Evolutionary conservation across 2,113 vertebrate species (phyloP).

Genomic region (Hoplias malabaricus): DNA sequence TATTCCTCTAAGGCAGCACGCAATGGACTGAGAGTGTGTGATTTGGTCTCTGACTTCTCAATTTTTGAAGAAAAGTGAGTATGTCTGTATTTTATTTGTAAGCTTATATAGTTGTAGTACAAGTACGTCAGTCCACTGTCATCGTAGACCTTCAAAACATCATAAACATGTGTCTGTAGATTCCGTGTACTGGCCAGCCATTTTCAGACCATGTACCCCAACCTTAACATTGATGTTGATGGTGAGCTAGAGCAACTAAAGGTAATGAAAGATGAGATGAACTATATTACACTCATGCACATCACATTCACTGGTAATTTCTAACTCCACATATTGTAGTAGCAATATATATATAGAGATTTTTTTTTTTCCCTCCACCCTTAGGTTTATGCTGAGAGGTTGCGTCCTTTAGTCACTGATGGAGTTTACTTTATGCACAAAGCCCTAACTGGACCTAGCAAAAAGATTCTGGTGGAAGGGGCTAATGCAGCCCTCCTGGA

Average conservation of each 20-base stretch:
- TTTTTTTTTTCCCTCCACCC: background rate
- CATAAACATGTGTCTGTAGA: constrained; percentile 50
- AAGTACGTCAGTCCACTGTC: background rate
- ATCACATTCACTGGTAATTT: background rate
- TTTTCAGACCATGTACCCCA: constrained; percentile 76
- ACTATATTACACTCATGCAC: background rate
- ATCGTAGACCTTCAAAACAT: background rate
- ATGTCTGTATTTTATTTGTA: background rate
- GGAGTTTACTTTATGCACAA: constrained; percentile 83
- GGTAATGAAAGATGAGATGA: constrained; percentile 61
- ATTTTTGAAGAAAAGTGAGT: constrained; percentile 79
- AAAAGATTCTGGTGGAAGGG: constrained; percentile 83
- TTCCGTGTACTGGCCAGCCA: constrained; percentile 75
- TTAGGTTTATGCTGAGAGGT: constrained; percentile 66
- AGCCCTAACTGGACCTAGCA: constrained; percentile 76
- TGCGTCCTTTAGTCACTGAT: constrained; percentile 78
- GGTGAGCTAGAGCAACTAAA: constrained; percentile 75
- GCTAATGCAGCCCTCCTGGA: constrained; percentile 81
- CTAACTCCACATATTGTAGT: background rate
- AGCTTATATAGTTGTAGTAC: background rate
- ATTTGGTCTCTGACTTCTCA: constrained; percentile 77
- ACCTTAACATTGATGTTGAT: constrained; percentile 72
- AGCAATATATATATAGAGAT: no score
- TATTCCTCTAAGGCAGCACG: constrained; percentile 83
- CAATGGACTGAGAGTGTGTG: constrained; percentile 78